Evolutionary conservation across 2,888 invertebrate genomes (phyloP), one percentile per base, ranked within the genome.

Genomic region (Polia nebulosa): DNA sequence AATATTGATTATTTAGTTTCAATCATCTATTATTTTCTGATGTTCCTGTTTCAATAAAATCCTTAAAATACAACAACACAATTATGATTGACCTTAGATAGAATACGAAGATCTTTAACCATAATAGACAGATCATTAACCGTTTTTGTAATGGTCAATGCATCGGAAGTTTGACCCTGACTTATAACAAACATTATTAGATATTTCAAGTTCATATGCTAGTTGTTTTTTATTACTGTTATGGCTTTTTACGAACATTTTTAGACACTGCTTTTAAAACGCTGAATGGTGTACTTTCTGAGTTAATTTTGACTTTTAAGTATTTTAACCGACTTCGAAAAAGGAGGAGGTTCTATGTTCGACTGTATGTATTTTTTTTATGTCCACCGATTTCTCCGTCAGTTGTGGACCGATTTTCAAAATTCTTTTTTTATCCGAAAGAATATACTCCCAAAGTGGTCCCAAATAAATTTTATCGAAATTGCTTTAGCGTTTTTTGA

Each of bases 91-190:
- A 61, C 52, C 61, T 59, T 27, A 36, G 0, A 49, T 22, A 29
- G 11, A 69, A 66, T 15, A 68, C 29, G 8, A 56, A 44, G 5
- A 25, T 3, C 15, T 44, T 32, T 2, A 22, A 57, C 29, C 25
- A 25, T 41, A 20, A 57, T n/a, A 17, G 45, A 60, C 36, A 13
- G 47, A 77, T 51, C 78, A 53, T 70, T 63, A 74, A 60, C 15
- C 5, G 29, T 66, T 34, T 55, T 65, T 70, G 17, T 55, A 55
- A 61, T 64, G 58, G 45, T 65, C 53, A 52, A 47, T 55, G 47
- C 36, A 77, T 77, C 51, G 78, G 62, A 49, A 17, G 41, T n/a
- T 53, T 63, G 60, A 17, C 77, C 77, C n/a, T 66, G 76, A 78
- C 74, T 64, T 53, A 67, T 58, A 59, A 76, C 27, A 63, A 62